Conservation (phyloP, 1,140 invertebrate species). For the Bemisia tabaci region DNA sequence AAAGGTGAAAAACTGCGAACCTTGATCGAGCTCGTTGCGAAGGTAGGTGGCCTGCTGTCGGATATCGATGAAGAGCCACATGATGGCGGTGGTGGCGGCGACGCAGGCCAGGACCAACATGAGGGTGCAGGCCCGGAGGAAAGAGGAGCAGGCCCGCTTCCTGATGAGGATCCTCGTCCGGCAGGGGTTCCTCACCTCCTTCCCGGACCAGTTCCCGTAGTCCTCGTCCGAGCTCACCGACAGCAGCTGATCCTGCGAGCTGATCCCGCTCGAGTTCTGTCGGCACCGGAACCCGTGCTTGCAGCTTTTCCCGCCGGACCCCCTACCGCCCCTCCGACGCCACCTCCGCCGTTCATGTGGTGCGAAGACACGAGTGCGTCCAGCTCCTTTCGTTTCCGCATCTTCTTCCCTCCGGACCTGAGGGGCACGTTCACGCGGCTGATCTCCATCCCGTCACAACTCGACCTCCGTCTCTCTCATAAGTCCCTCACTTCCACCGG, state of each 20-base stretch:
- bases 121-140: constrained; percentile 42
- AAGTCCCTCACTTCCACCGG: no score
- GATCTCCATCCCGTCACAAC: background rate
- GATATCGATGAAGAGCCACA: constrained; percentile 53
- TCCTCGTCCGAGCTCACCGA: constrained; percentile 33
- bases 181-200: background rate
- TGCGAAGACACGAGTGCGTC: constrained; percentile 32
- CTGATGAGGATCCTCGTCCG: background rate
- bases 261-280: constrained; percentile 26
- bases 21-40: constrained; percentile 49
- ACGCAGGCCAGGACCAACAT: constrained; percentile 45
- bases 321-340: constrained; percentile 3
- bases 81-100: constrained; percentile 45
- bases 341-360: background rate
- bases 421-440: background rate
- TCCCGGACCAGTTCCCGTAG: constrained; percentile 34
- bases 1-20: constrained; percentile 27
- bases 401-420: constrained; percentile 33
- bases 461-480: no score
- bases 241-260: constrained; percentile 32
- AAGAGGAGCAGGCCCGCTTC: constrained; percentile 28
- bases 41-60: constrained; percentile 47
- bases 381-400: constrained; percentile 41
- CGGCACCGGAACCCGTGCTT: constrained; percentile 21
- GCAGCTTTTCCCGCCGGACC: constrained; percentile 1